Base-by-base conservation (phyloP, 2,113 vertebrate genomes). In the Corapipo altera region DNA sequence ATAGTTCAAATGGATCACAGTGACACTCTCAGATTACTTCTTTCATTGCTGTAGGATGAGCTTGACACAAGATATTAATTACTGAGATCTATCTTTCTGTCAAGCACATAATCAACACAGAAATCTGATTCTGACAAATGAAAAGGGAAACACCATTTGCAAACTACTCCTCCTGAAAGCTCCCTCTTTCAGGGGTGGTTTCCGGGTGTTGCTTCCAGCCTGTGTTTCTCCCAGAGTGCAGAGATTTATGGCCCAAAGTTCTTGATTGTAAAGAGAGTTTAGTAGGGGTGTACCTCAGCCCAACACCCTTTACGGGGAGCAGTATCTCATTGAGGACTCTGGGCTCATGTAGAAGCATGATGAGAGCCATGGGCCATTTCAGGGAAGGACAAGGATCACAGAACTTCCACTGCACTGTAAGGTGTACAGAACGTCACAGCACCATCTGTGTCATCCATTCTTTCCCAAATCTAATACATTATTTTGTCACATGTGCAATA, bases 1-100 rank as follows among this genome's bases (percentile, higher is more conserved):
- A 2, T n/a, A 74, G 75, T 85, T 91, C 75, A 88, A 85, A 84
- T 69, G 28, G 86, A 91, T 91, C 76, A 83, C 33, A 69, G 69
- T 54, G 61, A 55, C 72, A 69, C 7, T 71, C 35, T 86, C 82
- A 65, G 51, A 49, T 81, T 52, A 92, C 77, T 95, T 93, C 65
- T 80, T 92, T 92, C 79, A 89, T 52, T 12, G 26, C 41, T 64
- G 35, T 59, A 88, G 75, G 79, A 91, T 54, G 61, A 91, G 11
- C 39, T 83, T 67, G 75, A 72, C 83, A 88, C 12, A 72, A 78
- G 37, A 57, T 84, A 86, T 61, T 93, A 95, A 96, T 93, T 95
- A 81, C 72, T 26, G 52, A 92, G n/a, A 75, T 78, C 61, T 88
- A 30, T 84, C 61, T 84, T 69, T 41, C 5, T 88, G 79, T 91